Evolutionary conservation across 2,888 invertebrate species (phyloP), one percentile per base, ranked within the genome.

Genomic region (Pantelozetes paolii): DNA sequence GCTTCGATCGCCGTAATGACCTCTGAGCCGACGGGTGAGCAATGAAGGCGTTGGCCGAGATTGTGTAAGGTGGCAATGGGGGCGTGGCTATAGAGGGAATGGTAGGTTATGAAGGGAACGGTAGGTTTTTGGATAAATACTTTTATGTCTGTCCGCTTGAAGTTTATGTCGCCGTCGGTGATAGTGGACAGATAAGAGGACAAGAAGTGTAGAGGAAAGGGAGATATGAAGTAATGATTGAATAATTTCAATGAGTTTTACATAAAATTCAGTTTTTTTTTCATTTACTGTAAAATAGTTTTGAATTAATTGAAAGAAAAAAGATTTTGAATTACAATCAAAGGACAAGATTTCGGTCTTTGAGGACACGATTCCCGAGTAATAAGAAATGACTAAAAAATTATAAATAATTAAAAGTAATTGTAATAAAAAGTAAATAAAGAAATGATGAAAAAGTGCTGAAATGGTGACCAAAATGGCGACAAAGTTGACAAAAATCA

Each of bases 31-130:
- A 15, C 30, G 8, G 64, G 20, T n/a, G 36, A 40, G 9, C 1
- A 5, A 36, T 9, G 64, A 36, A 18, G 18, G 23, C 23, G 40
- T 64, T 64, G 64, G 13, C 1, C 42, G 42, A 64, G 28, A 72
- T 72, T 5, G 72, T 72, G 45, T 72, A 72, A 3, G 72, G 72
- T 13, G 72, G 72, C 20, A 72, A 28, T 40, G 72, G 72, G 23
- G 72, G 72, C n/a, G 72, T 72, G 45, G 72, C 72, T 72, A n/a
- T 40, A 3, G n/a, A 30, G 20, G n/a, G 64, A 15, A 26, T 11
- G 42, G 26, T 11, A 9, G 40, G 18, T 70, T 42, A 45, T 36
- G 36, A 36, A 36, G 5, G n/a, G 36, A 36, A 36, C 11, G 36
- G 11, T 8, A 8, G 36, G 6, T 36, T 36, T 8, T 36, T 36